Evolutionary conservation across 2,797 vertebrate species (phyloP).

Genomic region (Lepilemur septentrionalis): DNA sequence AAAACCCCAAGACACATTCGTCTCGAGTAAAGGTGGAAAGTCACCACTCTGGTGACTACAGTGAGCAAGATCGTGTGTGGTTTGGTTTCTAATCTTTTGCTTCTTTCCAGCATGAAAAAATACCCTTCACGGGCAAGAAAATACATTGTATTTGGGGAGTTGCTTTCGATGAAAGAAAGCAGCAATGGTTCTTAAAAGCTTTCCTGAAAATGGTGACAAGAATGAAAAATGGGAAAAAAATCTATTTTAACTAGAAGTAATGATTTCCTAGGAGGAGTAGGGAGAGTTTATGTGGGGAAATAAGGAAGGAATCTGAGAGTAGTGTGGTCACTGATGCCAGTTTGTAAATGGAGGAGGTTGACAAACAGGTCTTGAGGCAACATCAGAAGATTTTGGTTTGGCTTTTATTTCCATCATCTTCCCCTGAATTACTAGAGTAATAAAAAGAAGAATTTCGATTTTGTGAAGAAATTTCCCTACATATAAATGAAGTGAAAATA

Average conservation of each 20-base stretch:
- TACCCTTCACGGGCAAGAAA: background rate
- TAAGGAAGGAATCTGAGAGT: background rate
- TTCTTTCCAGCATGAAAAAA: background rate
- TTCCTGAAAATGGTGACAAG: background rate
- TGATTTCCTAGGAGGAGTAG: background rate
- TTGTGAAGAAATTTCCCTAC: background rate
- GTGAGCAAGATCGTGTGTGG: background rate
- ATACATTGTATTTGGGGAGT: background rate
- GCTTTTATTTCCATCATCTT: background rate
- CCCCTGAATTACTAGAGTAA: background rate
- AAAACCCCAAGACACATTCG: background rate
- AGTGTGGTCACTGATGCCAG: background rate
- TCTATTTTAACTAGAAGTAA: background rate
- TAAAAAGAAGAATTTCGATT: background rate
- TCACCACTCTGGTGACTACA: background rate
- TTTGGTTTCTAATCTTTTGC: constrained; percentile 30
- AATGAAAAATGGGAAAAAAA: background rate
- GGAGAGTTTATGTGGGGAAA: background rate
- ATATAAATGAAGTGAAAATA: background rate
- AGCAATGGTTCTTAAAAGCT: background rate
- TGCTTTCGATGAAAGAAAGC: background rate
- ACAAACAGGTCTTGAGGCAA: background rate
- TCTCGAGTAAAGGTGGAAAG: background rate
- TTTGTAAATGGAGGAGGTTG: background rate
- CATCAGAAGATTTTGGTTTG: background rate